Base-by-base conservation (phyloP, 2,888 invertebrate genomes). In the Scrobipalpa costella region DNA sequence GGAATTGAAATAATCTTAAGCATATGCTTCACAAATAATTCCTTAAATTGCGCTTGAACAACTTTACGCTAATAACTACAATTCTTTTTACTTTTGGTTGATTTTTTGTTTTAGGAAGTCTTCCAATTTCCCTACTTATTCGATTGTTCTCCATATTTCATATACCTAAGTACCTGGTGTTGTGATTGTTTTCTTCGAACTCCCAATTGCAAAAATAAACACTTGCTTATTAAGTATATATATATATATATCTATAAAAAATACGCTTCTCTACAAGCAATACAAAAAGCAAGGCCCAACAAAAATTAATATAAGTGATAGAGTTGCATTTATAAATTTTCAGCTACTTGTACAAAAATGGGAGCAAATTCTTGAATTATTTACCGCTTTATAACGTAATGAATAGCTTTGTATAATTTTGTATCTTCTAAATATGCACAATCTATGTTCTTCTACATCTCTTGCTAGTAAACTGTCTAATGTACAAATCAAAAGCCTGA, bases 321-420 rank as follows among this genome's bases (percentile, higher is more conserved):
- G 9, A 27, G 44, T 27, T 59, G 59, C 59, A 61, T 61, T 63
- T 62, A 57, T 40, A 57, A 59, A 60, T 61, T 57, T 64, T 68
- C 68, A 69, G 71, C 68, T 73, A 74, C 57, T 73, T 71, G 75
- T 78, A 79, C 76, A 76, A 80, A 78, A 75, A 71, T 57, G 80
- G 81, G 78, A 80, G 76, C 78, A 81, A 81, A 60, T 72, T 71
- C 64, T 68, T 68, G 57, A 68, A 67, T 71, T 68, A 69, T 66
- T 76, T 73, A 65, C 65, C 57, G 71, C 69, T 71, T 61, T 63
- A 17, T 40, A 52, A 61, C 19, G 21, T 58, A 59, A 60, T 65
- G 44, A 63, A 40, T 63, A 50, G 61, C 62, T 57, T 61, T 55
- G 13, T 17, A 40, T 67, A 65, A 58, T 52, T 21, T 64, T 33